These are phyloP conservation scores for Anhinga rufa DNA, from an alignment of 2,113 vertebrate species.

Conservation along the genomic window DNA sequence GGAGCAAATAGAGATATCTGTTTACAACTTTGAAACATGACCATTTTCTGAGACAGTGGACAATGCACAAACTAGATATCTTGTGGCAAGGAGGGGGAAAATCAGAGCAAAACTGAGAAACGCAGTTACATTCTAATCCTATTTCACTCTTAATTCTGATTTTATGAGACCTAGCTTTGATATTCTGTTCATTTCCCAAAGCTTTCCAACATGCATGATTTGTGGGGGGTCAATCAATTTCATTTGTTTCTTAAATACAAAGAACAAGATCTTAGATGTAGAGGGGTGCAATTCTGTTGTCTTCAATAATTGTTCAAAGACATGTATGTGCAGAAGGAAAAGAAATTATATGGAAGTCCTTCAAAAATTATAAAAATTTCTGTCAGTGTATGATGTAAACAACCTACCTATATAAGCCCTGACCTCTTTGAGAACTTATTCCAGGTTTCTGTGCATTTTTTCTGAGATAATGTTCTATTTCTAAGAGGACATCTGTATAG, in stretches of 20 bases:
- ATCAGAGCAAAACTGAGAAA: not conserved
- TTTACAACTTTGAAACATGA: not conserved
- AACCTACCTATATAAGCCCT: not conserved
- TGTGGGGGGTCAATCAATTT: not conserved
- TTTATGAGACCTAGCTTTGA: not conserved
- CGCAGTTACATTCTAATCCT: not conserved
- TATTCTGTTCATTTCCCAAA: not conserved
- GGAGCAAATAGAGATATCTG: not conserved
- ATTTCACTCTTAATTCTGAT: not conserved
- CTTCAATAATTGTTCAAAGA: not conserved
- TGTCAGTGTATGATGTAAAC: not conserved
- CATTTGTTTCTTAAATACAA: not conserved
- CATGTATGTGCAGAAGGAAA: not conserved
- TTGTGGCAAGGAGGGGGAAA: accelerated
- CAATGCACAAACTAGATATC: not conserved
- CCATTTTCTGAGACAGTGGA: not conserved
- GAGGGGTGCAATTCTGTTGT: not conserved
- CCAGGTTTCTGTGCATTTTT: not conserved
- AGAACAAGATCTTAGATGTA: not conserved
- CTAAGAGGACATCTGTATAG: not conserved
- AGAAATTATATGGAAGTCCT: not conserved
- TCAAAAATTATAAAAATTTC: not conserved
- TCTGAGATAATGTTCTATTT: not conserved
- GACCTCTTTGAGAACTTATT: not conserved
- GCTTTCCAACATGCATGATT: not conserved